Percentiles rank a stretch among this genome's conserved stretches.
Evolutionary conservation across 1,140 invertebrate species (phyloP).

Genomic region (Micrasema longulum): DNA sequence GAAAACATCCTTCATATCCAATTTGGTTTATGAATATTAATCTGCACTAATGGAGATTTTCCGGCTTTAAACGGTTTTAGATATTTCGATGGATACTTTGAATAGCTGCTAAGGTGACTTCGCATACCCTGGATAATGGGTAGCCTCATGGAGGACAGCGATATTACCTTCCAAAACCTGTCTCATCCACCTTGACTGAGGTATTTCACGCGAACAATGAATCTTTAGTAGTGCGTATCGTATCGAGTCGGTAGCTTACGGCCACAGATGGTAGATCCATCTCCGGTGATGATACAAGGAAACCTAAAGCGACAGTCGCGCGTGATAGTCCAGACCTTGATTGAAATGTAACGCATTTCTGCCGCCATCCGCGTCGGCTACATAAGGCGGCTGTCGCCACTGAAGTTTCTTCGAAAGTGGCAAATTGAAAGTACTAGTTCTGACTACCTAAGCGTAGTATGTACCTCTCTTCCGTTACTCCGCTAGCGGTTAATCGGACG

Average conservation of each 20-base stretch:
- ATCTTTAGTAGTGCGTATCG: too few species aligned
- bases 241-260: too few species aligned
- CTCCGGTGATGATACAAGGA: neutral
- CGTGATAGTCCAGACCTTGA: neutral
- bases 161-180: conserved; percentile 29
- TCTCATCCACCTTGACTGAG: conserved; percentile 26
- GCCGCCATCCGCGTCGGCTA: neutral
- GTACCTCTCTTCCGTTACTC: conserved; percentile 52
- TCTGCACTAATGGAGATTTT: too few species aligned
- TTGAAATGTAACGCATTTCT: neutral
- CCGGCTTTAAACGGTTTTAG: too few species aligned
- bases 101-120: neutral
- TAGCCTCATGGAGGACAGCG: conserved; percentile 15
- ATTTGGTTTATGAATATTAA: too few species aligned
- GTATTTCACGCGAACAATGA: conserved; percentile 28
- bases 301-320: conserved; percentile 5
- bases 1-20: too few species aligned
- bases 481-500: conserved; percentile 20
- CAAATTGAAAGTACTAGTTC: conserved; percentile 44
- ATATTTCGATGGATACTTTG: too few species aligned
- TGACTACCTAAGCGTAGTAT: too few species aligned
- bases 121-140: too few species aligned
- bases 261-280: neutral
- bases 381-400: neutral
- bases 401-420: neutral